Base-by-base conservation (phyloP, 2,113 vertebrate species). In the Colius striatus region DNA sequence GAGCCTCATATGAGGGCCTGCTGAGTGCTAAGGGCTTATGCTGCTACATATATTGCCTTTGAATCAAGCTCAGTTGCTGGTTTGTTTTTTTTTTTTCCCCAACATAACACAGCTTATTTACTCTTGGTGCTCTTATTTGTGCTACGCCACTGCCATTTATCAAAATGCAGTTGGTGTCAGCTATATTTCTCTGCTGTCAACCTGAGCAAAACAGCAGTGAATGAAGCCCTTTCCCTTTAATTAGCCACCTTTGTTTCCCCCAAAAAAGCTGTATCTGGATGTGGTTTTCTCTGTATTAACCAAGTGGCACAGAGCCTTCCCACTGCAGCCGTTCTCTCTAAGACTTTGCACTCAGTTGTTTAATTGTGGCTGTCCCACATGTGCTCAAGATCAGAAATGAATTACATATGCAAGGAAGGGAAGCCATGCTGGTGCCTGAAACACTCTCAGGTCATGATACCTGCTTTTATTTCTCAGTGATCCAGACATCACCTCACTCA, bases 121-220 rank as follows among this genome's bases (percentile, higher is more conserved):
- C n/a, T 82, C 47, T 45, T 60, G 48, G 48, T 68, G 21, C 19
- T 84, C 41, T 71, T 89, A 57, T 57, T 78, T 87, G 65, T 9
- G 8, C 86, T 53, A 20, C 62, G 43, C 18, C 51, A 90, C 47
- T 62, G 23, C 27, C 55, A 84, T 84, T 93, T 82, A 62, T 79
- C 57, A 80, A 87, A 91, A 92, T 23, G 45, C 65, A 71, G 32
- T 16, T 76, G 43, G 29, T 72, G 45, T 72, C 87, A 96, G 61
- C 73, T 82, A 2, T 41, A 74, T 80, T 84, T 85, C 75, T 66
- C 48, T 80, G 47, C 51, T 91, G 55, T 70, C 11, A 16, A 41
- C 11, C 63, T 12, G 9, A 71, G 45, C 20, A 87, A 92, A 89
- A 57, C 6, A 47, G 41, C 51, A 73, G 60, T 30, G 62, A 95